Conservation (phyloP, 1,140 invertebrate species). For the Zaprionus davidi region DNA sequence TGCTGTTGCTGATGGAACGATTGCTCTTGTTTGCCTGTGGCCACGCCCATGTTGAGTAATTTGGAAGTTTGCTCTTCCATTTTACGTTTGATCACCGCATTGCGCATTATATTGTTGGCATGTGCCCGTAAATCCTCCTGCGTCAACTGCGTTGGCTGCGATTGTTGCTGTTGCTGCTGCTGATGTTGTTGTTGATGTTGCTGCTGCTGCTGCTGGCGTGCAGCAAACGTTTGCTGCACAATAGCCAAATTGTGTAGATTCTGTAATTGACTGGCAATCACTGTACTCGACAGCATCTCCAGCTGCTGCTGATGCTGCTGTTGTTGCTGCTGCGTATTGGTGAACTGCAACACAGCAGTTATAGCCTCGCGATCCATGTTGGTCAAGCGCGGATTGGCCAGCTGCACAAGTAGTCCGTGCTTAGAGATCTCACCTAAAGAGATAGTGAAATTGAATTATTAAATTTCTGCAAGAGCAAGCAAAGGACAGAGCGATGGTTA, state of each 20-base stretch:
- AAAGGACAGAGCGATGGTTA: too few relatives aligned
- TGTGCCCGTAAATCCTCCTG: constrained; percentile 79
- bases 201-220: constrained; percentile 62
- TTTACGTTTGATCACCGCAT: constrained; percentile 80
- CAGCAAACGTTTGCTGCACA: constrained; percentile 74
- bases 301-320: constrained; percentile 74
- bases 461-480: not conserved
- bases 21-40: constrained; percentile 25
- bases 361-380: constrained; percentile 78
- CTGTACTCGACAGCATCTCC: constrained; percentile 76
- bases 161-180: constrained; percentile 36
- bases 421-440: constrained; percentile 76
- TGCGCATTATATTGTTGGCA: constrained; percentile 80
- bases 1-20: constrained; percentile 25
- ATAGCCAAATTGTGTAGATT: constrained; percentile 77
- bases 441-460: not conserved
- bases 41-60: constrained; percentile 47
- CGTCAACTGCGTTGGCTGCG: constrained; percentile 55
- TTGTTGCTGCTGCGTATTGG: constrained; percentile 78
- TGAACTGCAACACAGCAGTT: constrained; percentile 78
- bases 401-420: constrained; percentile 73
- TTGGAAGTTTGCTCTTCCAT: constrained; percentile 74
- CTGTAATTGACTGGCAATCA: constrained; percentile 77
- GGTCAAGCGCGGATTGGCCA: constrained; percentile 74
- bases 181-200: constrained; percentile 41